Evolutionary conservation across 92 coral and sea anemone species (phyloP).

Genomic region (Scolanthus callimorphus): DNA sequence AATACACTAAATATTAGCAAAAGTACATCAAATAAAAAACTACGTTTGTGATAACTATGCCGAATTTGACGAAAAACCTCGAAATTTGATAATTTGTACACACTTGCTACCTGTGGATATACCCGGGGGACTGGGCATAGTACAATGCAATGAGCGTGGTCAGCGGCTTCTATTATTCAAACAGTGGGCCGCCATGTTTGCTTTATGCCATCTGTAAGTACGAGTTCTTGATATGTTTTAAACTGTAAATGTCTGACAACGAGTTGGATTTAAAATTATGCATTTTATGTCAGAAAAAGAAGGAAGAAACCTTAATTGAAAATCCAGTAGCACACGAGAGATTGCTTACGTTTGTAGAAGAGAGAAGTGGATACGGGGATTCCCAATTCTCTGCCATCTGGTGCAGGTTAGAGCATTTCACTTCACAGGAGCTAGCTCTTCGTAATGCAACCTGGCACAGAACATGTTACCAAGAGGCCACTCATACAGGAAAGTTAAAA

Average conservation of each 20-base stretch:
- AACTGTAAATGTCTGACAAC: slow-evolving; percentile 10
- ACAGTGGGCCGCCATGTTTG: slow-evolving; percentile 37
- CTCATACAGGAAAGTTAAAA: slow-evolving; percentile 36
- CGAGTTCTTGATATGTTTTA: neutral
- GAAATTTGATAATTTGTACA: neutral
- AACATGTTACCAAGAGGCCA: slow-evolving; percentile 27
- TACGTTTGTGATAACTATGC: slow-evolving; percentile 2
- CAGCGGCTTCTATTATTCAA: slow-evolving; percentile 27
- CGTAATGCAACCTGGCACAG: slow-evolving; percentile 25
- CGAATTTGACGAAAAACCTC: slow-evolving; percentile 5
- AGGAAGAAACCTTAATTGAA: slow-evolving; percentile 10
- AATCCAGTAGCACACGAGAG: slow-evolving; percentile 29
- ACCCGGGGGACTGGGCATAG: slow-evolving; percentile 20
- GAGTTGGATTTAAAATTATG: slow-evolving; percentile 14
- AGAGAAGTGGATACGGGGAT: slow-evolving; percentile 27
- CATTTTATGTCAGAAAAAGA: slow-evolving; percentile 20
- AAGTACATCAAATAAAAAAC: slow-evolving; percentile 8
- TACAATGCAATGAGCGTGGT: slow-evolving; percentile 10
- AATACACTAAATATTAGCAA: slow-evolving; percentile 9
- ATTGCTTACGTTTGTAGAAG: slow-evolving; percentile 24
- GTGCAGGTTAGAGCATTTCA: slow-evolving; percentile 1
- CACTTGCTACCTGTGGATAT: neutral
- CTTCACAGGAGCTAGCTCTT: slow-evolving; percentile 13
- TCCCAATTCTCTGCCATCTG: slow-evolving; percentile 15
- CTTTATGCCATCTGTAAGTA: slow-evolving; percentile 20